Evolutionary conservation across 2,797 vertebrate genomes (phyloP).

Genomic region (Acanthurus tractus): DNA sequence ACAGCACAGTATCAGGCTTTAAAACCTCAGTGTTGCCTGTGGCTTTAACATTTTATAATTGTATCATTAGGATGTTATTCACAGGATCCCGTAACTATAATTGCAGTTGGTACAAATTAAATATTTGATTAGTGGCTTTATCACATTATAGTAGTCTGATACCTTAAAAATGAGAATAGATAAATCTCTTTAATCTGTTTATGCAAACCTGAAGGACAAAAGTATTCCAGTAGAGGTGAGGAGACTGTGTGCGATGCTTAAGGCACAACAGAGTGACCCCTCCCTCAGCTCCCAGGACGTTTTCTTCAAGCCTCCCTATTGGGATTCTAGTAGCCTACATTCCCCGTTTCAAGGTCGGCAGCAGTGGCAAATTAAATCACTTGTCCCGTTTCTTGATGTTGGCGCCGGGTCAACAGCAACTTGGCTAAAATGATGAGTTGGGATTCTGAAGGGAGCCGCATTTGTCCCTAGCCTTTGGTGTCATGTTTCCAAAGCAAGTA

Average conservation of each 20-base stretch:
- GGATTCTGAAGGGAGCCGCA: conserved; percentile 65
- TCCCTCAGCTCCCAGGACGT: conserved; percentile 60
- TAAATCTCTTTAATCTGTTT: conserved; percentile 11
- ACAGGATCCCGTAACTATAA: not conserved
- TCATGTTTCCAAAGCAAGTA: conserved; percentile 74
- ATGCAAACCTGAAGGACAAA: conserved; percentile 59
- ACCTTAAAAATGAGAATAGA: conserved; percentile 6
- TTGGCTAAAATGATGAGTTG: conserved; percentile 82
- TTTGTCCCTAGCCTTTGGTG: conserved; percentile 74
- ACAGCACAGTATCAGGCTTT: not conserved
- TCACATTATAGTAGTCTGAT: not conserved
- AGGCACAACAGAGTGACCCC: conserved; percentile 56
- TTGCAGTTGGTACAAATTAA: not conserved
- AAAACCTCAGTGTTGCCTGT: not conserved
- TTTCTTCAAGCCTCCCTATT: conserved; percentile 70
- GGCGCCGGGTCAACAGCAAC: conserved; percentile 77
- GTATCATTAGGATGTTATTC: not conserved
- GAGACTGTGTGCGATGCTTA: conserved; percentile 55
- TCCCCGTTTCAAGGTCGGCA: conserved; percentile 80
- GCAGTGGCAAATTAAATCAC: conserved; percentile 82
- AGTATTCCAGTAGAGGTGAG: conserved; percentile 30
- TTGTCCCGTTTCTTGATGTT: conserved; percentile 76
- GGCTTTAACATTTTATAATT: not conserved
- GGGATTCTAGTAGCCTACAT: conserved; percentile 82
- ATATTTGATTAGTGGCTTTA: not conserved